These are phyloP conservation scores for Macquaria ambigua DNA, from an alignment of 2,113 vertebrate species.

Conservation along the genomic window DNA sequence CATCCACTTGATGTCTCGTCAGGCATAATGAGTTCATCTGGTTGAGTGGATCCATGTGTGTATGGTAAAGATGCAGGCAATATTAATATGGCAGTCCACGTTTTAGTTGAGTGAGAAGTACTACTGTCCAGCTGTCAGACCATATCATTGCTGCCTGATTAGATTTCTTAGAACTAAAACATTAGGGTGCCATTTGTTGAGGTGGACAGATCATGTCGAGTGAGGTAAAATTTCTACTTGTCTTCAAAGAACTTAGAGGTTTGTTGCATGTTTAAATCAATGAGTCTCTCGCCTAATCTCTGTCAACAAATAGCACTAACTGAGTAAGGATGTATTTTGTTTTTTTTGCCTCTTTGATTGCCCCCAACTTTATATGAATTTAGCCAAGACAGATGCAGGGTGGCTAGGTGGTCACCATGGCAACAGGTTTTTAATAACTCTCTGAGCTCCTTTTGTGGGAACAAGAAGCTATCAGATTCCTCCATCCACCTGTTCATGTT, in stretches of 20 bases:
- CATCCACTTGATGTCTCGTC: slow-evolving; percentile 8
- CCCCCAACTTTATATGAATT: slow-evolving; percentile 29
- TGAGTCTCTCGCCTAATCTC: neutral
- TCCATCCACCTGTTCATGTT: slow-evolving; percentile 53
- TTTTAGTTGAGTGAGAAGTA: slow-evolving; percentile 29
- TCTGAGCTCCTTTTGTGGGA: slow-evolving; percentile 44
- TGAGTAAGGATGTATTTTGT: neutral
- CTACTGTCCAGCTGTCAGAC: slow-evolving; percentile 39
- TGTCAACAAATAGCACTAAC: slow-evolving; percentile 15
- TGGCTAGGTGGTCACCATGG: slow-evolving; percentile 69
- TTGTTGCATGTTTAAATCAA: neutral
- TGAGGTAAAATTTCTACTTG: neutral
- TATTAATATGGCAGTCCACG: slow-evolving; percentile 22
- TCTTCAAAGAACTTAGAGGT: neutral
- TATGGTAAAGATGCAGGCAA: slow-evolving; percentile 29
- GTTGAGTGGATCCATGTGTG: slow-evolving; percentile 16
- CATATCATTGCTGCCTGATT: slow-evolving; percentile 7
- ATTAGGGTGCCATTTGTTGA: neutral
- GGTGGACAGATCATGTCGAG: neutral
- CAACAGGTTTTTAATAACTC: slow-evolving; percentile 64
- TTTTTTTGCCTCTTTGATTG: slow-evolving; percentile 22
- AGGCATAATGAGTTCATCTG: slow-evolving; percentile 15
- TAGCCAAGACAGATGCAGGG: slow-evolving; percentile 23
- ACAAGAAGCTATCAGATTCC: slow-evolving; percentile 47
- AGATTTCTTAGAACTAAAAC: slow-evolving; percentile 22